Evolutionary conservation across 2,888 invertebrate genomes (phyloP), one percentile per base, ranked within the genome.

Genomic region (Azorinus chamasolen): DNA sequence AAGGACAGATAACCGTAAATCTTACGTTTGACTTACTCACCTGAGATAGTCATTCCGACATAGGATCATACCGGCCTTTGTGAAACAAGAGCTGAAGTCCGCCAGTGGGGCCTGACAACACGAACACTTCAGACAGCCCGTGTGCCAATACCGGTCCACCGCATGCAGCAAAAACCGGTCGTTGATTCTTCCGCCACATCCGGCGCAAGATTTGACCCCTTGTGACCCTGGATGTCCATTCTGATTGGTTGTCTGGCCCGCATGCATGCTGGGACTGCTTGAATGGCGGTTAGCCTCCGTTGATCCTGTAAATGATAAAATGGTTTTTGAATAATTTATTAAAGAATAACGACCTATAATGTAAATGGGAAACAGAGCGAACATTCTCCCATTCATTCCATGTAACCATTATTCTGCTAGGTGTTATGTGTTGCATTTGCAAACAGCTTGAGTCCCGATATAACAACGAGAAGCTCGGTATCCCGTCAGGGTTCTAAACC

Each of bases 11-110:
- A n/a, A n/a, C n/a, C n/a, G n/a, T n/a, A n/a, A n/a, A n/a, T n/a
- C n/a, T n/a, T n/a, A n/a, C n/a, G n/a, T n/a, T n/a, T n/a, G n/a
- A n/a, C n/a, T n/a, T n/a, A 93, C 95, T 95, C 94, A 98, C 98
- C 97, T 97, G 94, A 97, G 96, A 94, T 98, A 98, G 94, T 98
- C 98, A 94, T 95, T 96, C 95, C 97, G 97, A 95, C 98, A 98
- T 92, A 98, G 95, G 93, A 98, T 97, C 96, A 98, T 97, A 90
- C 97, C 97, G 83, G 96, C 96, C 94, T 96, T 97, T 94, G 97
- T 96, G 94, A 96, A 98, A 95, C 98, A 98, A 91, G 97, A 97
- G 84, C 96, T 95, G 93, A 98, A 96, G 93, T 98, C 98, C 90
- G 97, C 97, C 87, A 98, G 95, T 93, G 96, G 96, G 85, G 96